Evolutionary conservation across 2,888 invertebrate species (phyloP).

Genomic region (Diadromus collaris): DNA sequence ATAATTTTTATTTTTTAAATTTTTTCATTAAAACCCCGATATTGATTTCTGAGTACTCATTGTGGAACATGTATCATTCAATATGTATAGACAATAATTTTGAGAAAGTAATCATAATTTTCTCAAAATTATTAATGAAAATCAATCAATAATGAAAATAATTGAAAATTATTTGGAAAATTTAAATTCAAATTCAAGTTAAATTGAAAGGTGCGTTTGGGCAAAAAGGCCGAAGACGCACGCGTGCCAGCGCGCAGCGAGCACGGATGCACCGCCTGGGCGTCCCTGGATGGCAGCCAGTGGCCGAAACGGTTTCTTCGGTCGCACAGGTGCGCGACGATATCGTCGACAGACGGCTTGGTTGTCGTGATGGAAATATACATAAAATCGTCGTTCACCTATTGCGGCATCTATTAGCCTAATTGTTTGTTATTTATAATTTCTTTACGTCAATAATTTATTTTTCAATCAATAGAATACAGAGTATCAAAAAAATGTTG

Average conservation of each 20-base stretch:
- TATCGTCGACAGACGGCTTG: constrained; percentile 5
- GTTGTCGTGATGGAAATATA: background rate
- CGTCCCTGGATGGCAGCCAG: constrained; percentile 25
- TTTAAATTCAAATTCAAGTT: constrained; percentile 7
- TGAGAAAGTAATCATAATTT: no score
- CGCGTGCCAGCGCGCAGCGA: constrained; percentile 3
- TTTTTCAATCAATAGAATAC: no score
- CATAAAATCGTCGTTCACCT: background rate
- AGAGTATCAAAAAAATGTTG: no score
- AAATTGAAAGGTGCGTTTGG: background rate
- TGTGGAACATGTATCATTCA: no score
- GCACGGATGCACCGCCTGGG: constrained; percentile 40
- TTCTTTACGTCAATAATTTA: background rate
- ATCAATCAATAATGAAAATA: background rate
- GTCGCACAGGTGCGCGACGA: constrained; percentile 38
- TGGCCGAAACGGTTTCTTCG: constrained; percentile 30
- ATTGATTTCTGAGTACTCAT: no score
- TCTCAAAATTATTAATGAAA: no score
- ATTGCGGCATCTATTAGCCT: background rate
- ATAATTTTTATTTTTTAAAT: no score
- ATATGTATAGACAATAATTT: no score
- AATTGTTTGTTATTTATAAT: background rate
- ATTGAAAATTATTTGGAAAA: constrained; percentile 18
- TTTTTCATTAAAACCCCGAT: no score
- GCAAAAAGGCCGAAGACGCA: constrained; percentile 14